Evolutionary conservation across 2,797 vertebrate genomes (phyloP).

Genomic region (Staurois parvus): DNA sequence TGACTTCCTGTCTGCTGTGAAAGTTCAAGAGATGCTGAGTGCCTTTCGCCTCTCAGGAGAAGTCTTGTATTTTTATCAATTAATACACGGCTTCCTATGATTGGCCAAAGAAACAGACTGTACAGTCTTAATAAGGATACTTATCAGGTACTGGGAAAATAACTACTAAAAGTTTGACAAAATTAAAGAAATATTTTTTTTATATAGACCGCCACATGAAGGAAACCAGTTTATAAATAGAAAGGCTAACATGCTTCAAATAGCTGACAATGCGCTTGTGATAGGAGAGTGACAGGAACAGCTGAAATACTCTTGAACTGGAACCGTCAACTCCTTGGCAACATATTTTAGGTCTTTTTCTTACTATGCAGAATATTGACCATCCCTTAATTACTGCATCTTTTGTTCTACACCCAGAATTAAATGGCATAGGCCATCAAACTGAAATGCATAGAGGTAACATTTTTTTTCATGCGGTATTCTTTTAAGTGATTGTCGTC

Average conservation of each 20-base stretch:
- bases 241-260: slow-evolving; percentile 80
- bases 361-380: neutral
- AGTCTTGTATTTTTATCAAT: too few species aligned
- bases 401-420: neutral
- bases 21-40: too few species aligned
- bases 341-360: slow-evolving; percentile 31
- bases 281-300: slow-evolving; percentile 87
- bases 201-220: slow-evolving; percentile 24
- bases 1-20: too few species aligned
- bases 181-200: too few species aligned
- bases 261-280: slow-evolving; percentile 76
- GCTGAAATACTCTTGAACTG: slow-evolving; percentile 80
- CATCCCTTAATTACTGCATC: neutral
- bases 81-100: too few species aligned
- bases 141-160: neutral
- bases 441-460: too few species aligned
- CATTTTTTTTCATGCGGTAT: too few species aligned
- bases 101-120: too few species aligned
- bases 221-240: slow-evolving; percentile 83
- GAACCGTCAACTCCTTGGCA: slow-evolving; percentile 71
- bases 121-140: too few species aligned
- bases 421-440: neutral
- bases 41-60: too few species aligned
- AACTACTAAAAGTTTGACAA: neutral
- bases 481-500: too few species aligned